Evolutionary conservation across 2,888 invertebrate genomes (phyloP).

Genomic region (Dynastes grantii): DNA sequence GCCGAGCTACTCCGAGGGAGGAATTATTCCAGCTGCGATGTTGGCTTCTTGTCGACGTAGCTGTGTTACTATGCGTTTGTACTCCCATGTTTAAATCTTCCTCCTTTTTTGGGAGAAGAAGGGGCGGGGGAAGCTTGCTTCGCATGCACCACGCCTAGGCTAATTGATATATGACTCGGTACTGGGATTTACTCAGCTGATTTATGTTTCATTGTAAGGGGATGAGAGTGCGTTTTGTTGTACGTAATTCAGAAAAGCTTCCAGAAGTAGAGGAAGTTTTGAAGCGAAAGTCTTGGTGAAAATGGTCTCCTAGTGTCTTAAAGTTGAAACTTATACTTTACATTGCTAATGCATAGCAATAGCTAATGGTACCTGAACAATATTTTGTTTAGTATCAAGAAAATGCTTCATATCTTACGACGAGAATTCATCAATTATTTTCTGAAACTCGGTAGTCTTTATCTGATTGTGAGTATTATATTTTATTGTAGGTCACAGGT

Average conservation of each 20-base stretch:
- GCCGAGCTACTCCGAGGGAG: neutral
- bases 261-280: too few relatives aligned
- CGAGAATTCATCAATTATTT: too few relatives aligned
- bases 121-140: neutral
- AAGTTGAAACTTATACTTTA: too few relatives aligned
- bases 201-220: slow-evolving; percentile 24
- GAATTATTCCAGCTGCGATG: neutral
- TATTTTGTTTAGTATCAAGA: too few relatives aligned
- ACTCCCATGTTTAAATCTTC: slow-evolving; percentile 18
- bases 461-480: too few relatives aligned
- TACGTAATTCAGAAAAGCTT: neutral
- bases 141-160: slow-evolving; percentile 8
- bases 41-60: slow-evolving; percentile 4
- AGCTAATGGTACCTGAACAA: too few relatives aligned
- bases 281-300: too few relatives aligned
- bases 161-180: slow-evolving; percentile 29
- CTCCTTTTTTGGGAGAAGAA: neutral
- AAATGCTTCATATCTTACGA: too few relatives aligned
- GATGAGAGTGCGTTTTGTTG: neutral
- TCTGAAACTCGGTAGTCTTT: too few relatives aligned
- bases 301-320: too few relatives aligned
- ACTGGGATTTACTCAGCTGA: slow-evolving; percentile 7
- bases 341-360: too few relatives aligned
- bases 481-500: too few relatives aligned
- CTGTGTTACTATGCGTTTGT: neutral